Base-by-base conservation (phyloP, 2,113 vertebrate genomes). In the Salvelinus fontinalis region DNA sequence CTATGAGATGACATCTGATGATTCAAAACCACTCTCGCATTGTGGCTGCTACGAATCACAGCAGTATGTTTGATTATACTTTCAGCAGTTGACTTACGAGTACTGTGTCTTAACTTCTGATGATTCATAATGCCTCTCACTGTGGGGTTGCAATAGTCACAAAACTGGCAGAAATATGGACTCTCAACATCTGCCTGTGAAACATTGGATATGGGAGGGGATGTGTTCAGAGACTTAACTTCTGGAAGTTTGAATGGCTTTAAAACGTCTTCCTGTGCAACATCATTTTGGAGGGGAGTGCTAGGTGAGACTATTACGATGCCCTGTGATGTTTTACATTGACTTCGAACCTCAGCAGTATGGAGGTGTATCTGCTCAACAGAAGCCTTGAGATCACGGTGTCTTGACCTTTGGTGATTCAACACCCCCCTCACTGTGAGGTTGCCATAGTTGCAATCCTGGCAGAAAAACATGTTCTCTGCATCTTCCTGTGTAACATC, bases 1-100 rank as follows among this genome's bases (percentile, higher is more conserved):
- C 90, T 86, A 71, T 97, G 96, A 87, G 96, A 96, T 81, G 94
- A 93, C 82, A 95, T 92, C 5, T 96, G 95, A 86, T 97, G 96
- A 73, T 94, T 94, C 39, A 96, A 87, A 24, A 97, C 94, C 0
- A 95, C 94, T 90, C 92, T 96, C 69, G 97, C 87, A 0, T 93
- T 95, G 48, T 90, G 82, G 79, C 93, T 96, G 72, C 93, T 94
- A 65, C 92, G 2, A 8, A 62, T 22, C 7, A 22, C n/a, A 62
- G 59, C 59, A 0, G 93, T 96, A 81, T 97, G 94, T 72, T 90
- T 85, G 18, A 93, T 71, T 67, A 96, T 92, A 48, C 95, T 90
- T 1, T 94, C 92, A 0, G 89, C 93, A 0, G 88, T 92, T 31
- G 91, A 92, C 82, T 91, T 93, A 80, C 92, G 87, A 57, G 91